These are phyloP conservation scores for Acanthosepion pharaonis DNA, from an alignment of 2,888 invertebrate genomes.

Conservation along the genomic window DNA sequence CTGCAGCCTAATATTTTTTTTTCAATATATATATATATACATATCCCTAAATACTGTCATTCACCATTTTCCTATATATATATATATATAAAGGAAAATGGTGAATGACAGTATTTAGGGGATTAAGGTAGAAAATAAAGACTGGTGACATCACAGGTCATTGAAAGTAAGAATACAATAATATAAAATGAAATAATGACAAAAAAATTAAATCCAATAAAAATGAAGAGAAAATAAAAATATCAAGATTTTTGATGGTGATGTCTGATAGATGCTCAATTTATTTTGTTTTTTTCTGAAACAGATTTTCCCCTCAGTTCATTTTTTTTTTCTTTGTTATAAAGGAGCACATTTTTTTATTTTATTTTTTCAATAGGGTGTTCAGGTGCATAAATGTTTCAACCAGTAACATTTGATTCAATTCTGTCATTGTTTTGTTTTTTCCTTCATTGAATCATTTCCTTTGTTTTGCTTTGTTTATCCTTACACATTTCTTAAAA, in stretches of 20 bases:
- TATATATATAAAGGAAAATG: background rate
- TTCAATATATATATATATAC: no score
- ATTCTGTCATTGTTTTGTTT: background rate
- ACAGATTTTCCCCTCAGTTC: background rate
- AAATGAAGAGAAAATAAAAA: background rate
- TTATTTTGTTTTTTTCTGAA: background rate
- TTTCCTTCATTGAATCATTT: background rate
- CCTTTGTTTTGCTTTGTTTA: background rate
- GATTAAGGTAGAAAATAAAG: background rate
- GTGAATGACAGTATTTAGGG: background rate
- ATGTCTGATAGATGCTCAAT: background rate
- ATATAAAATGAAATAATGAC: background rate
- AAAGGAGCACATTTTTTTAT: background rate
- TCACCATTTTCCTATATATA: no score
- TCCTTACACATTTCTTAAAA: background rate
- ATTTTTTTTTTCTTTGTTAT: background rate
- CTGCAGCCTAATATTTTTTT: background rate
- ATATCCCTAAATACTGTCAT: no score
- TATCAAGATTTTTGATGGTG: background rate
- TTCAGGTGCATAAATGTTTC: background rate
- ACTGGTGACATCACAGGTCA: constrained; percentile 33
- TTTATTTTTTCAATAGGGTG: background rate
- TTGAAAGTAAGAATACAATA: background rate
- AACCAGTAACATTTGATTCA: background rate
- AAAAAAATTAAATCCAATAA: background rate